Base-by-base conservation (phyloP, 1,140 invertebrate genomes). In the Drosophila aff. region DNA sequence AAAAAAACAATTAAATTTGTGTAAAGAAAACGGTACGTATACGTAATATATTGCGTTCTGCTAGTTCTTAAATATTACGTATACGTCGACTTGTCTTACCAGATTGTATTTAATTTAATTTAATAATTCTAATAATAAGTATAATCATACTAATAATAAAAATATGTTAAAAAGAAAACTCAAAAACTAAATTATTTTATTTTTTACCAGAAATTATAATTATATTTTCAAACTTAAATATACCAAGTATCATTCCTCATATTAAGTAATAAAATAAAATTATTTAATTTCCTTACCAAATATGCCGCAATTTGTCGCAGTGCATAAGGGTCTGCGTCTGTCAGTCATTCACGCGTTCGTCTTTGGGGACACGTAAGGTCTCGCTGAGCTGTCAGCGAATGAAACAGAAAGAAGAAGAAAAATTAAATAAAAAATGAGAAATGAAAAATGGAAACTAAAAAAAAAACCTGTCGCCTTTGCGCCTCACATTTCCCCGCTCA, bases 381-480 rank as follows among this genome's bases (percentile, higher is more conserved):
- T 66, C 40, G 36, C 18, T 49, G 52, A 55, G 63, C 66, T 71
- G 75, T 64, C 75, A 78, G 43, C 55, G 41, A 47, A 38, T 68
- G 33, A 68, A 71, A 18, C 53, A 8, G 38, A 28, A 64, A 55
- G 26, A 63, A n/a, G 46, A 50, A 53, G 18, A 50, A 18, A 62
- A 33, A 36, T 50, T 21, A 28, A 43, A 50, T 50, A 50, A 59
- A 44, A 59, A 44, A 59, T 59, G 57, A 44, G 57, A 44, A 44
- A 64, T 40, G 50, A 28, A 53, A 64, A 67, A 49, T 49, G 44
- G 44, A 23, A 23, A 38, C 33, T 21, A 44, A 57, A 23, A 46
- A 46, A 59, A 43, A 59, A 81, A 81, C 79, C 74, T 68, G 75
- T 74, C 79, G 64, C 63, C 69, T 36, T 73, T 80, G 77, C 80